Evolutionary conservation across 2,113 vertebrate species (phyloP), one percentile per base, ranked within the genome.

Genomic region (Notiomystis cincta): DNA sequence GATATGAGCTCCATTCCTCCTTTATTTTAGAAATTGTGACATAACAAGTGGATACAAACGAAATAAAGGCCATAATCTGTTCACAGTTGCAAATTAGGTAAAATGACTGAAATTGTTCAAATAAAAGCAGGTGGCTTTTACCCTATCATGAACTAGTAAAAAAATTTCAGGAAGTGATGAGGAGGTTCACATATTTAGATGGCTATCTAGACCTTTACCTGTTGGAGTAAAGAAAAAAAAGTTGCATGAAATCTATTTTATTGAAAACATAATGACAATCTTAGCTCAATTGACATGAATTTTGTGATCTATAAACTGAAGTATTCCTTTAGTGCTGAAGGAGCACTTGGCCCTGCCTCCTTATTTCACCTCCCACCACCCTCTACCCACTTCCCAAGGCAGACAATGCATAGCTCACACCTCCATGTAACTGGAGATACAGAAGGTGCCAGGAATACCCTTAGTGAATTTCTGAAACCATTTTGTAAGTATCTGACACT

Each of bases 1-100:
- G 83, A 92, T 91, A 89, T 38, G 60, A 72, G 45, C 28, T 87
- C 48, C 20, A 48, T 62, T 96, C 85, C 91, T 50, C 87, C 60
- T 88, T 82, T 75, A 33, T 90, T 93, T 95, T 89, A 82, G 62
- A 84, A 90, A 92, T 77, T 76, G 75, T 65, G 83, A 28, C 83
- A 47, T 93, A 78, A 80, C 38, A 48, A 60, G 44, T 73, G 40
- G 47, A 87, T 72, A 62, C 67, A 76, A 92, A 95, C 81, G 89
- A 80, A 94, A 73, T 31, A 5, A 95, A 82, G 61, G 30, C 27
- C 62, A 44, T 83, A 42, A 85, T 73, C 58, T 88, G 38, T 77
- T 86, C 57, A 66, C 21, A 87, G 10, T 47, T 67, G 42, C 64
- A 67, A 78, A n/a, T 73, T 82, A 77, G 30, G 35, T 67, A 79